Conservation (phyloP, 2,888 invertebrate species). For the Euzetes globulus region DNA sequence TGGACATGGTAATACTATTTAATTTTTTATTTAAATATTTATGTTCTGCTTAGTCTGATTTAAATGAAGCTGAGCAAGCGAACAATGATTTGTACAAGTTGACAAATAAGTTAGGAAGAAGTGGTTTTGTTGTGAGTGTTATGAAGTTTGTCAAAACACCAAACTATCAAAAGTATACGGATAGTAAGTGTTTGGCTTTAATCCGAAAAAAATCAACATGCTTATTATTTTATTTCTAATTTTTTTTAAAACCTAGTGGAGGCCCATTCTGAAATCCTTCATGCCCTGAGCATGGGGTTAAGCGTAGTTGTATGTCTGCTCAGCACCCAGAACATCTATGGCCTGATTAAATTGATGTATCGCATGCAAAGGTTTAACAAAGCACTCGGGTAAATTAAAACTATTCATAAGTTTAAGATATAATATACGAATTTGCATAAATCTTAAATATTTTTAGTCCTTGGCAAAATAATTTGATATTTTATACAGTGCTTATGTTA, state of each 20-base stretch:
- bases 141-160: slow-evolving; percentile 25
- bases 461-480: too few species aligned
- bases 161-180: slow-evolving; percentile 29
- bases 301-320: slow-evolving; percentile 1
- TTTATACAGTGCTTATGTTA: too few species aligned
- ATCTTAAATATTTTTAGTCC: too few species aligned
- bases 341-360: slow-evolving; percentile 23
- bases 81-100: neutral
- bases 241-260: slow-evolving; percentile 22
- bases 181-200: neutral
- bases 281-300: neutral
- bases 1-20: too few species aligned
- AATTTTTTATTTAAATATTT: too few species aligned
- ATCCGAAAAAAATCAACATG: neutral
- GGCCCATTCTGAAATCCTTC: slow-evolving; percentile 19
- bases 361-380: neutral
- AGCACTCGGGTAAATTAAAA: neutral
- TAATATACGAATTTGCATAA: too few species aligned
- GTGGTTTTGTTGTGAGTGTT: neutral
- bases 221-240: neutral
- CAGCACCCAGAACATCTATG: slow-evolving; percentile 8
- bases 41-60: slow-evolving; percentile 14
- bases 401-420: too few species aligned
- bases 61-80: neutral
- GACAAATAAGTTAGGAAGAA: slow-evolving; percentile 19